These are phyloP conservation scores for Piscicola geometra DNA, from an alignment of 2,888 invertebrate genomes.

Conservation along the genomic window DNA sequence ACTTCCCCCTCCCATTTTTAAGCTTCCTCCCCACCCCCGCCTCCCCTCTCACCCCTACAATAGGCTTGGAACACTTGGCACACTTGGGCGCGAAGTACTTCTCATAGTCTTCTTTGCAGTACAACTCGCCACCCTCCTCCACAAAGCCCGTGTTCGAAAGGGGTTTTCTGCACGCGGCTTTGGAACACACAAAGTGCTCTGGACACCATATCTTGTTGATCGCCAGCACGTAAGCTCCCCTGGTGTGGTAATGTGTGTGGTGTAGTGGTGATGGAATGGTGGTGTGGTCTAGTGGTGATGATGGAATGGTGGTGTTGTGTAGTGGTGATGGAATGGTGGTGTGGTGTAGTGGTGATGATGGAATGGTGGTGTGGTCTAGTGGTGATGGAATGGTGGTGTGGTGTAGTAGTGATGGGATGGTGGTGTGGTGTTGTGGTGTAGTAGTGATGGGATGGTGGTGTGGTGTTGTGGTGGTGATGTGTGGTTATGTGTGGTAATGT, in stretches of 20 bases:
- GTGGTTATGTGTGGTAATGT: no score
- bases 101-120: conserved; percentile 97
- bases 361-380: background rate
- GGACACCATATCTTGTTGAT: conserved; percentile 98
- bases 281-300: no score
- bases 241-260: conserved; percentile 54
- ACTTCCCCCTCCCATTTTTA: background rate
- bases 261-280: background rate
- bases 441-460: background rate
- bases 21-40: no score
- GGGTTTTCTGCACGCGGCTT: conserved; percentile 78
- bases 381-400: background rate
- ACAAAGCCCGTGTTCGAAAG: conserved; percentile 83
- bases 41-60: conserved; percentile 74
- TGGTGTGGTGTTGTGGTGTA: background rate
- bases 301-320: background rate
- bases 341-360: background rate
- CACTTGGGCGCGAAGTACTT: conserved; percentile 91
- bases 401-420: background rate
- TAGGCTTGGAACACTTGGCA: conserved; percentile 84
- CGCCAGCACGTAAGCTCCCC: conserved; percentile 96
- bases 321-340: background rate
- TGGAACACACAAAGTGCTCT: conserved; percentile 92
- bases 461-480: background rate
- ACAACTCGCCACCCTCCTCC: conserved; percentile 89